These are phyloP conservation scores for Cyrtonyx montezumae DNA, from an alignment of 2,113 vertebrate species.

Conservation along the genomic window DNA sequence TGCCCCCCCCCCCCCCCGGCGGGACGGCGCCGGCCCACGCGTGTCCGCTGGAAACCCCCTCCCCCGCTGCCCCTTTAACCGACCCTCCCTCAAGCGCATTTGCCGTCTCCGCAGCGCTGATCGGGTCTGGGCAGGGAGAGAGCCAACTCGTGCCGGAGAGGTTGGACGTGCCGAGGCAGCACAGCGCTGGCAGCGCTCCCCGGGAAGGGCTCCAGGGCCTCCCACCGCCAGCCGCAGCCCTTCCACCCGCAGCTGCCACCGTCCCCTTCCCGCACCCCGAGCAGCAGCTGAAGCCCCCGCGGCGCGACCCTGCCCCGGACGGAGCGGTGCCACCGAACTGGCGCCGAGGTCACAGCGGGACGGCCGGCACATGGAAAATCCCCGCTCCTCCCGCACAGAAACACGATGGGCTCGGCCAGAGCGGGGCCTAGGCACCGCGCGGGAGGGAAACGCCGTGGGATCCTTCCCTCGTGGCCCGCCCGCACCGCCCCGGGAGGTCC, in stretches of 20 bases:
- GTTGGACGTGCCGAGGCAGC: conserved; percentile 53
- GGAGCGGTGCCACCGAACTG: neutral
- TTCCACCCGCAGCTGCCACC: neutral
- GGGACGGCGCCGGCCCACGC: neutral
- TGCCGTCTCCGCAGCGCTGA: neutral
- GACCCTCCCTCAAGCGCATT: neutral
- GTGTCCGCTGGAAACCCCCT: neutral
- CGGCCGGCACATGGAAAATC: conserved; percentile 59
- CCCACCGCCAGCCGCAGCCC: neutral
- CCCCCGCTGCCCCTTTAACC: neutral
- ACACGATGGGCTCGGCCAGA: conserved; percentile 54
- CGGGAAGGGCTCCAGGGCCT: conserved; percentile 30
- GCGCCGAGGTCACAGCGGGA: conserved; percentile 4
- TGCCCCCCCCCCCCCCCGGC: no score
- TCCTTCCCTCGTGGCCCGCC: neutral
- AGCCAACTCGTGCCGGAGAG: neutral
- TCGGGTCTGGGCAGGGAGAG: neutral
- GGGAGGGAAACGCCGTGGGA: neutral
- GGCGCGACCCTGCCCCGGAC: neutral
- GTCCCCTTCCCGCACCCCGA: neutral
- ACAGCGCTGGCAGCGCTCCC: conserved; percentile 15
- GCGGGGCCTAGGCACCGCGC: neutral
- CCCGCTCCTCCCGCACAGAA: conserved; percentile 50
- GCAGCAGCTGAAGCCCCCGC: neutral
- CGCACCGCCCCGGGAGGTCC: neutral